Conservation (phyloP, 2,888 invertebrate genomes). For the Xanthia icteritia region DNA sequence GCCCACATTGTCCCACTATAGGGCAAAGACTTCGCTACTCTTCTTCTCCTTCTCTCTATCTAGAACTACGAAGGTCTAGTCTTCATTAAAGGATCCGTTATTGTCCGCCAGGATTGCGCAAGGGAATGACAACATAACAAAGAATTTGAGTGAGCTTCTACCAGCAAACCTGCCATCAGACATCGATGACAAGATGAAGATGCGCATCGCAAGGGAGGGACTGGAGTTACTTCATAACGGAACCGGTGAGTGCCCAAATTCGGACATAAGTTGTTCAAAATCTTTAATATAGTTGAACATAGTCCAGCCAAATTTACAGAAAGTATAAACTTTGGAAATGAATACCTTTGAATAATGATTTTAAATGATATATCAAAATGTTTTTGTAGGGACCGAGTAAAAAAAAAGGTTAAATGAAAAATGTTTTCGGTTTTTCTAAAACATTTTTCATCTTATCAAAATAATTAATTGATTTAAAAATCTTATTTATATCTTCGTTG, state of each 20-base stretch:
- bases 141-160: constrained; percentile 79
- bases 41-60: background rate
- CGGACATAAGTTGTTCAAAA: background rate
- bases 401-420: background rate
- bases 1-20: too few relatives aligned
- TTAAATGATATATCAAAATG: background rate
- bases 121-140: constrained; percentile 85
- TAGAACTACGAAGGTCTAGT: background rate
- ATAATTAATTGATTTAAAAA: background rate
- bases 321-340: background rate
- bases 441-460: background rate
- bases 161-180: constrained; percentile 79
- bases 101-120: constrained; percentile 46
- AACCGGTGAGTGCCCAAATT: constrained; percentile 87
- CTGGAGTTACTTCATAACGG: constrained; percentile 93
- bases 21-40: background rate
- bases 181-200: constrained; percentile 81
- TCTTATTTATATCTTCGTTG: background rate
- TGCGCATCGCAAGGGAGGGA: constrained; percentile 89
- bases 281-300: background rate
- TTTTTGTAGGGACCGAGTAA: background rate
- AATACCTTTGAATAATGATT: background rate
- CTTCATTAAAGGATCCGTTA: background rate
- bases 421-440: background rate
- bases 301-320: background rate